Percentiles rank a stretch among this genome's conserved stretches.
Conservation (phyloP, 64 coral and sea anemone species). For the Montipora foliosa region DNA sequence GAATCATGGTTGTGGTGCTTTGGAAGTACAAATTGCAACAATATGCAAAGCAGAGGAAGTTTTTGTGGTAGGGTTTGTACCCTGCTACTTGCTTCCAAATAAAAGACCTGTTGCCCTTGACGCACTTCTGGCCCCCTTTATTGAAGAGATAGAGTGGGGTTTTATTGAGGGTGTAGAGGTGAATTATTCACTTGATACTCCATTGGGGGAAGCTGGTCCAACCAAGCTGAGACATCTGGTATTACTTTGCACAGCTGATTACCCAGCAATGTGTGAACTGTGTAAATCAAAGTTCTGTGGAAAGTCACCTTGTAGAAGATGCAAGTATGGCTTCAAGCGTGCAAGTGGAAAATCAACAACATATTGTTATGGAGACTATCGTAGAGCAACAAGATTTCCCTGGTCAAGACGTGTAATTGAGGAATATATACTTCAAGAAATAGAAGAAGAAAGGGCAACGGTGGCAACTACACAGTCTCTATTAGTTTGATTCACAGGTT, state of each 20-base stretch:
- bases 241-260: slow-evolving; percentile 65
- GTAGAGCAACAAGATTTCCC: slow-evolving; percentile 37
- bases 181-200: slow-evolving; percentile 59
- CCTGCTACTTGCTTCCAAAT: slow-evolving; percentile 36
- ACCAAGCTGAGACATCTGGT: slow-evolving; percentile 51
- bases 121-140: slow-evolving; percentile 28
- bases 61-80: slow-evolving; percentile 54
- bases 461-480: slow-evolving; percentile 38
- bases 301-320: slow-evolving; percentile 58
- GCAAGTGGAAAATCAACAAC: slow-evolving; percentile 41
- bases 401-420: slow-evolving; percentile 41
- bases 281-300: slow-evolving; percentile 60
- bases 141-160: slow-evolving; percentile 32
- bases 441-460: slow-evolving; percentile 51
- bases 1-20: slow-evolving; percentile 8
- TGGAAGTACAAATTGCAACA: slow-evolving; percentile 44
- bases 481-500: slow-evolving; percentile 63
- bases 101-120: slow-evolving; percentile 36
- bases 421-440: slow-evolving; percentile 54
- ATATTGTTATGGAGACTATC: slow-evolving; percentile 62
- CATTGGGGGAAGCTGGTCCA: slow-evolving; percentile 41
- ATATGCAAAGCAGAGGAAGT: slow-evolving; percentile 45
- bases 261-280: slow-evolving; percentile 61
- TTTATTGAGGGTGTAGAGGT: slow-evolving; percentile 65
- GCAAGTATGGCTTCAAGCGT: slow-evolving; percentile 43